Conservation (phyloP, 2,888 invertebrate species). For the Mesopsocus fuscifrons region DNA sequence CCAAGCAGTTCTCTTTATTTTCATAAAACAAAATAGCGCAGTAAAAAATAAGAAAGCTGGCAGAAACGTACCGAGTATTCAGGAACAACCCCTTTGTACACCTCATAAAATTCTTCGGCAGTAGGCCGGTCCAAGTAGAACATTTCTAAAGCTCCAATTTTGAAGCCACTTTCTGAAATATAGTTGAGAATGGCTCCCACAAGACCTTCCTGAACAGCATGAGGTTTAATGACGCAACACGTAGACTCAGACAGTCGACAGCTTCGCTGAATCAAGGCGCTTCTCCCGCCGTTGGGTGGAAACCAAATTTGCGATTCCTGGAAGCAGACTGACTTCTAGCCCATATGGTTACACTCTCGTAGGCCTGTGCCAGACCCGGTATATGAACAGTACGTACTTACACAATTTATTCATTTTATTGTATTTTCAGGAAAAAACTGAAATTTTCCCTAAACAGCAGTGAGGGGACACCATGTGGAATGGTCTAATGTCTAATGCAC, state of each 20-base stretch:
- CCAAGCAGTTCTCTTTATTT: too few relatives aligned
- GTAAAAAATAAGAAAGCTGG: not conserved
- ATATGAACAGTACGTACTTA: too few relatives aligned
- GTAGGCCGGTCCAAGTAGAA: conserved; percentile 58
- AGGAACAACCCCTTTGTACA: conserved; percentile 73
- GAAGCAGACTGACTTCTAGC: too few relatives aligned
- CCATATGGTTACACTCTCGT: too few relatives aligned
- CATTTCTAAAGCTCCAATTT: conserved; percentile 62
- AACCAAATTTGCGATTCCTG: conserved; percentile 28
- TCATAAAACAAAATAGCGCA: not conserved
- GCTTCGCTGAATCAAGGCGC: conserved; percentile 27
- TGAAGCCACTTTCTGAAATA: conserved; percentile 57
- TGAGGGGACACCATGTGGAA: too few relatives aligned
- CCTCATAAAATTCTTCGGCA: conserved; percentile 81
- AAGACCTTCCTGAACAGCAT: conserved; percentile 55
- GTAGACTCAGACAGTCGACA: conserved; percentile 42
- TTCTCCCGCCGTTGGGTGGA: conserved; percentile 20
- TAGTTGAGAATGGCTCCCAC: conserved; percentile 47
- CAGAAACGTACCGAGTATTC: conserved; percentile 43
- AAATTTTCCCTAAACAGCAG: too few relatives aligned
- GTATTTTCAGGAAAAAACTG: too few relatives aligned
- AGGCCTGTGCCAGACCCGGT: too few relatives aligned
- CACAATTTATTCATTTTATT: too few relatives aligned
- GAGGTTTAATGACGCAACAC: conserved; percentile 76
- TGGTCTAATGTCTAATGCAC: too few relatives aligned